Conservation (phyloP, 2,113 vertebrate genomes). For the Ursus arctos region DNA sequence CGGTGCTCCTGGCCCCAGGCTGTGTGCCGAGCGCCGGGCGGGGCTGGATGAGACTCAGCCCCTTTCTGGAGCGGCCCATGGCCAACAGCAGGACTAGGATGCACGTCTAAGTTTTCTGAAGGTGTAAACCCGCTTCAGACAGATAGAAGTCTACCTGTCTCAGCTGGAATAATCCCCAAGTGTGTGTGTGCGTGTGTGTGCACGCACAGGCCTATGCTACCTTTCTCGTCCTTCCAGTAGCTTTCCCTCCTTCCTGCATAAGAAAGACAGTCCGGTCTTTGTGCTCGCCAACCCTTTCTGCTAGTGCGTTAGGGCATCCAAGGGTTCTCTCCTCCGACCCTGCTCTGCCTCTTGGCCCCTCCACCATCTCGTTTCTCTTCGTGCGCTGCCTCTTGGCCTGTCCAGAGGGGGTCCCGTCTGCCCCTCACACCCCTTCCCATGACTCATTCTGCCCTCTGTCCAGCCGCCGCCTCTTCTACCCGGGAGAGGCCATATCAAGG, state of each 20-base stretch:
- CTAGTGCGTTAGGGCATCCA: not conserved
- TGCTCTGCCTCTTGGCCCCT: not conserved
- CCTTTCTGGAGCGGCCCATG: not conserved
- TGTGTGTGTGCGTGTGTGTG: not conserved
- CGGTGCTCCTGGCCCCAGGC: fast-evolving
- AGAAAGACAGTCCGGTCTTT: not conserved
- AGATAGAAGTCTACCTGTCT: not conserved
- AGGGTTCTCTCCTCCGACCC: not conserved
- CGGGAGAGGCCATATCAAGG: not conserved
- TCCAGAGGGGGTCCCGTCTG: not conserved
- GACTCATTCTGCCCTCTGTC: not conserved
- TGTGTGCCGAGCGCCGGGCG: fast-evolving
- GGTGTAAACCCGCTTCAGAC: not conserved
- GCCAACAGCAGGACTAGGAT: not conserved
- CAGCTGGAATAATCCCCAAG: not conserved
- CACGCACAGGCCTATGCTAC: no score
- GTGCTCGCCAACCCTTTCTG: not conserved
- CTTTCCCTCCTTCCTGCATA: not conserved
- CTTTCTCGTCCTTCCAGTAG: not conserved
- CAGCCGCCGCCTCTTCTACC: not conserved
- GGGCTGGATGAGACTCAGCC: not conserved
- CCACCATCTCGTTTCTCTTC: fast-evolving
- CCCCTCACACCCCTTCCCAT: fast-evolving
- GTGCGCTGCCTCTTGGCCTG: not conserved
- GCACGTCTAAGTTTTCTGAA: not conserved